Conservation (phyloP, 2,113 vertebrate genomes). For the Trochalopteron elliotii region DNA sequence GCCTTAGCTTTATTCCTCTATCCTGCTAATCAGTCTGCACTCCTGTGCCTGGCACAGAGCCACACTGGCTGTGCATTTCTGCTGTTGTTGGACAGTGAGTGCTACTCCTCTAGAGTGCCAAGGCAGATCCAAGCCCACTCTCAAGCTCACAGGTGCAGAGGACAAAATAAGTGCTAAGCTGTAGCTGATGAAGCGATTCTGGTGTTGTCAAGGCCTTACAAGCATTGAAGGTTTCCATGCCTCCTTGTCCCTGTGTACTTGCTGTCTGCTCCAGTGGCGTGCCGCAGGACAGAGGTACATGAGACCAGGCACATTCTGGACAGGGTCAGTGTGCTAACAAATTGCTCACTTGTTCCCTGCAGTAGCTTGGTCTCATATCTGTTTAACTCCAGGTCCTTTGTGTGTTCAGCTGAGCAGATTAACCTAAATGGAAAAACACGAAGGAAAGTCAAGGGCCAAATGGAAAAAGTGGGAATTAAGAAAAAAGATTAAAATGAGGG, state of each 20-base stretch:
- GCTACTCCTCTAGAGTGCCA: background rate
- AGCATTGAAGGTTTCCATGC: background rate
- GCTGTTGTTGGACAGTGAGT: background rate
- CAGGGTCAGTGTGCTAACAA: background rate
- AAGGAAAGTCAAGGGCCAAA: background rate
- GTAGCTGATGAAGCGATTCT: background rate
- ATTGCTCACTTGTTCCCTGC: background rate
- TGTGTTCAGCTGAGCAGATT: background rate
- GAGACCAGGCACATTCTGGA: background rate
- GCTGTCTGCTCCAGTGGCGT: background rate
- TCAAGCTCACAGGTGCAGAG: background rate
- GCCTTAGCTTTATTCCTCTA: background rate
- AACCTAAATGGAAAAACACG: background rate
- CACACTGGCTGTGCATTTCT: rapidly evolving
- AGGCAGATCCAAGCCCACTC: background rate
- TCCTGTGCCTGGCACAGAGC: background rate
- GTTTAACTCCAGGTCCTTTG: background rate
- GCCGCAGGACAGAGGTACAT: background rate
- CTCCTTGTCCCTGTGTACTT: background rate
- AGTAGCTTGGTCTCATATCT: background rate
- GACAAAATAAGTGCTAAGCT: background rate
- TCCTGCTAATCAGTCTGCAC: background rate
- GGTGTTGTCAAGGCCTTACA: background rate
- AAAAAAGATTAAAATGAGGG: background rate
- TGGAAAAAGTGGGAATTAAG: background rate